Conservation (phyloP, 2,113 vertebrate genomes). For the Terrapene triunguis region DNA sequence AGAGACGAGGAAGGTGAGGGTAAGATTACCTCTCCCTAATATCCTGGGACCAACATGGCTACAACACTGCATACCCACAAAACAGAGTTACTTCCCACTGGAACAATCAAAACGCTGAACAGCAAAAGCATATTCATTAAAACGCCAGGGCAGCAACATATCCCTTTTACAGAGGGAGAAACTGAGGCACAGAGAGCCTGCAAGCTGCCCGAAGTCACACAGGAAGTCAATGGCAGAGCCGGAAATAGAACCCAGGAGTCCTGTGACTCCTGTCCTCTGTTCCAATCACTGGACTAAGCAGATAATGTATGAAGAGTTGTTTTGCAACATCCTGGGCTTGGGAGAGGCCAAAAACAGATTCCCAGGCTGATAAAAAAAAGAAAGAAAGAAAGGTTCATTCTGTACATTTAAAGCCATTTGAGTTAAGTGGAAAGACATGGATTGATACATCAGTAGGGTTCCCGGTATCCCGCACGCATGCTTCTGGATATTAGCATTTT, state of each 20-base stretch:
- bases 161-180: no score
- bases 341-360: neutral
- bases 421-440: neutral
- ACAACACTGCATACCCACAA: neutral
- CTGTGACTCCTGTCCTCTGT: no score
- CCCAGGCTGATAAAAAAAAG: neutral
- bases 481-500: accelerated
- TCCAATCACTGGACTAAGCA: neutral
- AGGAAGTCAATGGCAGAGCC: neutral
- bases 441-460: neutral
- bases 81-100: neutral
- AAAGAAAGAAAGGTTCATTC: neutral
- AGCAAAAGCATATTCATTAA: neutral
- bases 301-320: neutral
- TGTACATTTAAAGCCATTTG: neutral
- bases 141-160: neutral
- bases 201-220: neutral
- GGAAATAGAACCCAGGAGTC: neutral
- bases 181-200: neutral
- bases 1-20: neutral
- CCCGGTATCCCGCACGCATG: neutral
- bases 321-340: neutral
- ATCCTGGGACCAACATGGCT: neutral
- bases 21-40: neutral
- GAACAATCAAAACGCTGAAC: neutral